phyloP scores from a whole-genome alignment of 2,888 invertebrate genomes.

The Thalpophila matura region DNA sequence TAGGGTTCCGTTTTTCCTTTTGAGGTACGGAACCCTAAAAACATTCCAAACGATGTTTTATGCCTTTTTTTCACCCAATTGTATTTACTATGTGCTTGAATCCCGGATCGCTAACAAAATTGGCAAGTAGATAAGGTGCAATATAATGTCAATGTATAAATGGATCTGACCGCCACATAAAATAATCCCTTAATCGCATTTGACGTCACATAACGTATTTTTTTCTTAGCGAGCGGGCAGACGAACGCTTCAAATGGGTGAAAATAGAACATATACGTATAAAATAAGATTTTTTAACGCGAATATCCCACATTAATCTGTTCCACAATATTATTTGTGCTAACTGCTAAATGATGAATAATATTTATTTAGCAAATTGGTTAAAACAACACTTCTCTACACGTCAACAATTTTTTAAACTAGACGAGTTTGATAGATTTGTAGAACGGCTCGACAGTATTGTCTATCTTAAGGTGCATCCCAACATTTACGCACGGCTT shows the following conservation, averaged over 20 bases:
- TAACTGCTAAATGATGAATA: no score
- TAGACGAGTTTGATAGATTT: no score
- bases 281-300: constrained; percentile 20
- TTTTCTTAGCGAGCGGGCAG: constrained; percentile 14
- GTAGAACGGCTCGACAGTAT: no score
- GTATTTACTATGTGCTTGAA: neutral
- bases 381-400: no score
- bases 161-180: constrained; percentile 9
- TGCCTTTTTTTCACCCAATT: neutral
- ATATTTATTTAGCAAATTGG: no score
- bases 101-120: neutral
- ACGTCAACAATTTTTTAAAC: no score
- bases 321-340: no score
- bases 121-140: constrained; percentile 3
- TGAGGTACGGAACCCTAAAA: no score
- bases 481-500: no score
- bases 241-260: neutral
- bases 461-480: no score
- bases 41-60: no score
- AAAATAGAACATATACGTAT: constrained; percentile 10
- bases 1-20: no score
- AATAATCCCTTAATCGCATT: constrained; percentile 43
- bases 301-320: neutral
- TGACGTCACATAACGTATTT: constrained; percentile 5
- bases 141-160: constrained; percentile 10